phyloP scores from a whole-genome alignment of 2,797 vertebrate species.

The Basileuterus tristriatus region DNA sequence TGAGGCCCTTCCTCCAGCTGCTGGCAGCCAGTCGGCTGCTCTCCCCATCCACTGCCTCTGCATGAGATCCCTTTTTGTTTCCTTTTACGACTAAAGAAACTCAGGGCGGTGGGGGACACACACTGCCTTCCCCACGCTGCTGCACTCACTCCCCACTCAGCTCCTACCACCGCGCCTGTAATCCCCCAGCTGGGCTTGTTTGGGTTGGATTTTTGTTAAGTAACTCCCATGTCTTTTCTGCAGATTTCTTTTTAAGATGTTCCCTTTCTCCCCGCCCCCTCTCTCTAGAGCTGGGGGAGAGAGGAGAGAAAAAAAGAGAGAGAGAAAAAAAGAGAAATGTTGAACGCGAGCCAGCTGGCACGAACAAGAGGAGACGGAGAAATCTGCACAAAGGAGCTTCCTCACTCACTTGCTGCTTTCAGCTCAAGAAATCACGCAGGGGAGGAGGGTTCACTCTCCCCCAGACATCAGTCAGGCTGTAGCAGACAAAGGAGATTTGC shows the following conservation, averaged over 20 bases:
- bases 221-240: constrained; percentile 59
- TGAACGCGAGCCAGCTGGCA: constrained; percentile 73
- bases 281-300: constrained; percentile 46
- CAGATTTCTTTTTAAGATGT: constrained; percentile 62
- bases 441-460: constrained; percentile 44
- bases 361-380: constrained; percentile 59
- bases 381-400: constrained; percentile 75
- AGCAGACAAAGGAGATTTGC: constrained; percentile 64
- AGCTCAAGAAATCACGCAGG: constrained; percentile 56
- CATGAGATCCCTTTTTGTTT: constrained; percentile 64
- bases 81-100: constrained; percentile 44
- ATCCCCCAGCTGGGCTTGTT: constrained; percentile 68
- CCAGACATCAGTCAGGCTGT: constrained; percentile 1
- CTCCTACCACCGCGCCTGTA: background rate
- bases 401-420: constrained; percentile 70
- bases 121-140: background rate
- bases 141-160: background rate
- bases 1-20: background rate
- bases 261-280: constrained; percentile 42
- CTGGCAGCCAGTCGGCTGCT: constrained; percentile 43
- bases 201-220: constrained; percentile 54
- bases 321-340: constrained; percentile 37
- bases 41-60: constrained; percentile 21
- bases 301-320: background rate
- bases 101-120: background rate